phyloP scores from a whole-genome alignment of 2,888 invertebrate genomes.

The Acrocera orbiculus region DNA sequence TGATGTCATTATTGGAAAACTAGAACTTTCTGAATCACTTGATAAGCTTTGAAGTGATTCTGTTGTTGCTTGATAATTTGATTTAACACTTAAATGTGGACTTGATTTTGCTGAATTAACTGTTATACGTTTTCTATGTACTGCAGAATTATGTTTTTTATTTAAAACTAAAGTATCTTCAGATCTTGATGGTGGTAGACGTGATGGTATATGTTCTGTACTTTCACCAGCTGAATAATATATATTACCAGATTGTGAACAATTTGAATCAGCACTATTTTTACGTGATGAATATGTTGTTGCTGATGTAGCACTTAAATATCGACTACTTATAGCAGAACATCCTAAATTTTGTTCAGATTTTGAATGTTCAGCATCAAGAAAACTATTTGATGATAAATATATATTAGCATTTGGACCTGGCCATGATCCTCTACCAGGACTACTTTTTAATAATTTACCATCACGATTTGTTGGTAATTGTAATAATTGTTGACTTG shows the following conservation, averaged over 20 bases:
- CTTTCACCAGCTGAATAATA: slow-evolving; percentile 28
- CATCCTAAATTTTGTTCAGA: slow-evolving; percentile 51
- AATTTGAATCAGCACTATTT: slow-evolving; percentile 41
- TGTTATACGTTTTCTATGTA: slow-evolving; percentile 37
- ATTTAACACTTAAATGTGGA: slow-evolving; percentile 44
- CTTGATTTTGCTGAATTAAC: slow-evolving; percentile 47
- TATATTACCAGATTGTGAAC: slow-evolving; percentile 36
- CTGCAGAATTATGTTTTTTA: slow-evolving; percentile 28
- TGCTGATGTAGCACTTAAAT: slow-evolving; percentile 33
- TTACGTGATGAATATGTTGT: slow-evolving; percentile 33
- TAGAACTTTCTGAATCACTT: slow-evolving; percentile 41
- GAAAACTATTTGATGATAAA: slow-evolving; percentile 32
- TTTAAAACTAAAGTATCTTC: slow-evolving; percentile 51
- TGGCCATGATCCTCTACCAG: slow-evolving; percentile 72
- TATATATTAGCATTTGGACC: slow-evolving; percentile 45
- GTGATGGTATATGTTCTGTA: slow-evolving; percentile 22
- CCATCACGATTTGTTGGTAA: slow-evolving; percentile 45
- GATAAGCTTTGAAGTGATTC: slow-evolving; percentile 51
- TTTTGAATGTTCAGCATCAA: slow-evolving; percentile 59
- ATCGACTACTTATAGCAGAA: slow-evolving; percentile 32
- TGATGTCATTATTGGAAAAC: slow-evolving; percentile 35
- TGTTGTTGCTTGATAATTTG: slow-evolving; percentile 43
- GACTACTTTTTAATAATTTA: slow-evolving; percentile 56
- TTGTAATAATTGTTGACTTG: slow-evolving; percentile 25
- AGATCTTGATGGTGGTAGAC: slow-evolving; percentile 59